Conservation (phyloP, 2,113 vertebrate species). For the Galeopterus variegatus region DNA sequence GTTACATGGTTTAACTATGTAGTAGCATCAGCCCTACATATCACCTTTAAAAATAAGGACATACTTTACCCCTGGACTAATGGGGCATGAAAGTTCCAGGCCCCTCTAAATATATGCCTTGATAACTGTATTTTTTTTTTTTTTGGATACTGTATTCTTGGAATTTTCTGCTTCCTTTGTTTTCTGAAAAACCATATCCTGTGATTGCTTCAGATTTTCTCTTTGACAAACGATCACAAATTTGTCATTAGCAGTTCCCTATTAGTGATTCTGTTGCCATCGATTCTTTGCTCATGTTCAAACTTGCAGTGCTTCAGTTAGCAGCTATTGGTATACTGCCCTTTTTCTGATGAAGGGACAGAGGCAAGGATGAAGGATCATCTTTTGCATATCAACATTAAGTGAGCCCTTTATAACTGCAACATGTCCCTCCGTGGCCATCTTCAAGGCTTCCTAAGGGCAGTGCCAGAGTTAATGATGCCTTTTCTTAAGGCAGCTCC, state of each 20-base stretch:
- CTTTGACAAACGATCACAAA: no score
- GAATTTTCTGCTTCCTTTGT: background rate
- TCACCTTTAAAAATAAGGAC: background rate
- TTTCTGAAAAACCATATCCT: background rate
- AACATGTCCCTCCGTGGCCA: background rate
- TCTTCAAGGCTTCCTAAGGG: background rate
- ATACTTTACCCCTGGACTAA: background rate
- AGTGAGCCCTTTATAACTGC: background rate
- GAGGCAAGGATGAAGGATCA: background rate
- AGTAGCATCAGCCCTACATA: background rate
- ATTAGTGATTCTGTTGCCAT: background rate
- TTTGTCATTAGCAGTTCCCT: no score
- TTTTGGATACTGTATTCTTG: background rate
- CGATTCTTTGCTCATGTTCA: conserved; percentile 2
- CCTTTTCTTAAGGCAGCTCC: background rate
- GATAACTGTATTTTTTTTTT: conserved; percentile 12
- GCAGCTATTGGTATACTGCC: background rate
- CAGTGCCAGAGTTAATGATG: background rate
- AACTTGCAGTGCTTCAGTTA: background rate
- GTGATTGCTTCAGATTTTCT: background rate
- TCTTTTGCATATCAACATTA: background rate
- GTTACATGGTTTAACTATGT: background rate
- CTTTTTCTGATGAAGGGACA: background rate
- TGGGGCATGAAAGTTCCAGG: background rate
- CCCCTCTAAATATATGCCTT: background rate